phyloP scores from a whole-genome alignment of 1,140 invertebrate species.

The Drosophila murphyi region DNA sequence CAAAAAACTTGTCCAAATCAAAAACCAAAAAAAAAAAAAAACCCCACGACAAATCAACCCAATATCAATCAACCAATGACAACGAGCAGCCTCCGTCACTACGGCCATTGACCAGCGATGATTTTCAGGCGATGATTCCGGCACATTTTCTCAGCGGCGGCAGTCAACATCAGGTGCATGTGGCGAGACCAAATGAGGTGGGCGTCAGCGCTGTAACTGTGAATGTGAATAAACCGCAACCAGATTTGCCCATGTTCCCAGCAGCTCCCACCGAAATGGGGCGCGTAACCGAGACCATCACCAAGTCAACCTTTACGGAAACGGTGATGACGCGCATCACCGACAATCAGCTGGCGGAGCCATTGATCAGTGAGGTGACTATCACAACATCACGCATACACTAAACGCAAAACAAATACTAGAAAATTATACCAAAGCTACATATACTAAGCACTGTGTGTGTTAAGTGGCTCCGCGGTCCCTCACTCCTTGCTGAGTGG shows the following conservation, averaged over 20 bases:
- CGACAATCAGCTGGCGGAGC: conserved; percentile 93
- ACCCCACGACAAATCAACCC: conserved; percentile 20
- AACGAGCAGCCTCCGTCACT: conserved; percentile 86
- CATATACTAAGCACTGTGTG: conserved; percentile 20
- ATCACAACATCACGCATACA: conserved; percentile 83
- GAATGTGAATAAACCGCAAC: conserved; percentile 89
- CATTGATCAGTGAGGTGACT: conserved; percentile 93
- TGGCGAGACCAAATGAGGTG: conserved; percentile 82
- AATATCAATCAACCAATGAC: conserved; percentile 28
- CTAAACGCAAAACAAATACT: conserved; percentile 54
- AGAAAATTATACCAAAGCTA: conserved; percentile 38
- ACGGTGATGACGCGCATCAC: conserved; percentile 96
- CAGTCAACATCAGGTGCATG: conserved; percentile 83
- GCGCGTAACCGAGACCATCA: conserved; percentile 95
- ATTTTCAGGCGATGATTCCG: conserved; percentile 97
- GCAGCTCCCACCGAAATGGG: conserved; percentile 93
- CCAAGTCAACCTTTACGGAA: conserved; percentile 96
- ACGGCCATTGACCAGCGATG: conserved; percentile 94
- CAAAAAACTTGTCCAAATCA: conserved; percentile 43
- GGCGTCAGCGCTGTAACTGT: conserved; percentile 87
- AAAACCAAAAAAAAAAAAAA: conserved; percentile 14
- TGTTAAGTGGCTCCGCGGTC: conserved; percentile 22
- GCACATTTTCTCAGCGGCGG: conserved; percentile 91
- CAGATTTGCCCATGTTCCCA: conserved; percentile 89
- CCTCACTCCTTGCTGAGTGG: background rate